Evolutionary conservation across 1,140 invertebrate species (phyloP).

Genomic region (Phenacoccus solenopsis): DNA sequence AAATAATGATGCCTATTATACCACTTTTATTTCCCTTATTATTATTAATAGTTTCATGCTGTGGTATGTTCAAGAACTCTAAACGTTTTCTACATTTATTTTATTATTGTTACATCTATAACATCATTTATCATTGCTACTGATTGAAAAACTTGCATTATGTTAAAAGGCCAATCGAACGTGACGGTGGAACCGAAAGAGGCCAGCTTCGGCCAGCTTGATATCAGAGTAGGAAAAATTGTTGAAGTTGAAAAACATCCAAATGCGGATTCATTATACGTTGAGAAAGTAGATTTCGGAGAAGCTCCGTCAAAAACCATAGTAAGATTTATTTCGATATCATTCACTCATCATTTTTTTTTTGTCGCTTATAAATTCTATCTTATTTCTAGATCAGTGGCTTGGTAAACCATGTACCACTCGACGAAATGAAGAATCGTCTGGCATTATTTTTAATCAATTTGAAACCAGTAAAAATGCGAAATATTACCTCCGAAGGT

Average conservation of each 20-base stretch:
- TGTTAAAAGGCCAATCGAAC: no score
- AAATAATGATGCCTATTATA: no score
- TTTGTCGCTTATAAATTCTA: background rate
- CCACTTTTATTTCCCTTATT: no score
- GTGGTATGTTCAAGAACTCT: no score
- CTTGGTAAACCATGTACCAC: conserved; percentile 68
- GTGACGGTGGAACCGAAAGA: no score
- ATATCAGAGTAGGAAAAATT: conserved; percentile 76
- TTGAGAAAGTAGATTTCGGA: conserved; percentile 82
- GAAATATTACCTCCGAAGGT: conserved; percentile 68
- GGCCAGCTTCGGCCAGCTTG: conserved; percentile 55
- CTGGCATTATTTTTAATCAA: conserved; percentile 74
- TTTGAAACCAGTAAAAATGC: conserved; percentile 71
- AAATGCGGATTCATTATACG: conserved; percentile 79
- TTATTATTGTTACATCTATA: no score
- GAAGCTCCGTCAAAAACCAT: conserved; percentile 69
- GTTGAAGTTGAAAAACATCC: conserved; percentile 69
- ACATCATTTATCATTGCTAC: no score
- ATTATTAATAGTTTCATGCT: no score
- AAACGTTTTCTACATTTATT: no score
- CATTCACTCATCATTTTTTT: no score
- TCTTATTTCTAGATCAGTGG: conserved; percentile 43
- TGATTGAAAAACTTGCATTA: no score
- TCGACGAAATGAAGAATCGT: conserved; percentile 66
- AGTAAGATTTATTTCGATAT: conserved; percentile 37